Evolutionary conservation across 2,888 invertebrate genomes (phyloP).

Genomic region (Strigamia maritima): DNA sequence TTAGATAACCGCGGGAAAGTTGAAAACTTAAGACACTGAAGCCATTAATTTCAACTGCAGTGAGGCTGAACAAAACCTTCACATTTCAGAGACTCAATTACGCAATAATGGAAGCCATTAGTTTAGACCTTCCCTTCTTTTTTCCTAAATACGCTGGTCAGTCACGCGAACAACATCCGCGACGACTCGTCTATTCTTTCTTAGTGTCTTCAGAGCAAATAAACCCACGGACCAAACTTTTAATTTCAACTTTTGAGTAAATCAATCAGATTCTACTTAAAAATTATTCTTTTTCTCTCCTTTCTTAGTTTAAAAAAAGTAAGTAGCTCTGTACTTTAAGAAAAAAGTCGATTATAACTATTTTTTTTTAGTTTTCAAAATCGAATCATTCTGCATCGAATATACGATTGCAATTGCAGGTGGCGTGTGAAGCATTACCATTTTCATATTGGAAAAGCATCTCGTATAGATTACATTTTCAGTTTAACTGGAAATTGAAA

Average conservation of each 20-base stretch:
- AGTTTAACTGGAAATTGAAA: neutral
- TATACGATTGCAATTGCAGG: too few species aligned
- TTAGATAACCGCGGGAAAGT: neutral
- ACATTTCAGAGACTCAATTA: constrained; percentile 26
- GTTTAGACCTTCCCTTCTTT: neutral
- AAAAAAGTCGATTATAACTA: too few species aligned
- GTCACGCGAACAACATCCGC: neutral
- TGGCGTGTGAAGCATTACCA: too few species aligned
- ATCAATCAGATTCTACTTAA: neutral
- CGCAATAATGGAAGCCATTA: constrained; percentile 29
- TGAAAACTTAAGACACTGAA: neutral
- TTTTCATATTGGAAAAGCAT: too few species aligned
- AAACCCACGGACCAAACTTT: neutral
- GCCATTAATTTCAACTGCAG: neutral
- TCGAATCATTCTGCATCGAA: too few species aligned
- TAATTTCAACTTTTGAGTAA: constrained; percentile 1
- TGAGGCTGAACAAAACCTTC: constrained; percentile 12
- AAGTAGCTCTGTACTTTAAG: neutral
- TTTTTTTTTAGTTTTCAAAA: too few species aligned
- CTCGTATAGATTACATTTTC: too few species aligned
- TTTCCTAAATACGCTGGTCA: constrained; percentile 7
- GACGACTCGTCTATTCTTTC: neutral
- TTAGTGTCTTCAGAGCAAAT: neutral
- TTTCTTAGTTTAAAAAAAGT: neutral
- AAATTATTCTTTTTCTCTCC: too few species aligned